These are phyloP conservation scores for Holacanthus passer DNA, from an alignment of 2,113 vertebrate species.

Conservation along the genomic window DNA sequence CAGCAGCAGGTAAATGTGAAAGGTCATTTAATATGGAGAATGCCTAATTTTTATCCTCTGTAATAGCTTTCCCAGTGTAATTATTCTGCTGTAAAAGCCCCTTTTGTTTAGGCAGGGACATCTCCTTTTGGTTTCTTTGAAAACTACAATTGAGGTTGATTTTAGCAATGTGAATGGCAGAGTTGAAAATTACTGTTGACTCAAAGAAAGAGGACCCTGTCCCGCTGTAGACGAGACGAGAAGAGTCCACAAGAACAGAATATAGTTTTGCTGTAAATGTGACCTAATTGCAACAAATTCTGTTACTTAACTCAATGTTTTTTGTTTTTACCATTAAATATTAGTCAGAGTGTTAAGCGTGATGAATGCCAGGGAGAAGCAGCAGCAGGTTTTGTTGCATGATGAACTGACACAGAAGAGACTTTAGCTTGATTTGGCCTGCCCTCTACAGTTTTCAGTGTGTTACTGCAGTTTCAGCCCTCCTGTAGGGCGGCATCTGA, in stretches of 20 bases:
- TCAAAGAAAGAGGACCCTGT: constrained; percentile 80
- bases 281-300: background rate
- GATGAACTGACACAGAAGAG: background rate
- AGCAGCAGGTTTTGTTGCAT: background rate
- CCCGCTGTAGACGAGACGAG: background rate
- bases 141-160: constrained; percentile 86
- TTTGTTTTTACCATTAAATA: background rate
- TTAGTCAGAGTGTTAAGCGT: background rate
- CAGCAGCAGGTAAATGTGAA: constrained; percentile 91
- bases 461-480: constrained; percentile 21
- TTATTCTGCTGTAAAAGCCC: constrained; percentile 87
- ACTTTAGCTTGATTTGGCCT: constrained; percentile 59
- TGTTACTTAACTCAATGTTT: background rate
- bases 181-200: constrained; percentile 87
- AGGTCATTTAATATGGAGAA: constrained; percentile 92
- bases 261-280: background rate
- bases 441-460: constrained; percentile 74
- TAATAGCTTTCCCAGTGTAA: constrained; percentile 91
- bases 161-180: constrained; percentile 84
- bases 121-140: constrained; percentile 84
- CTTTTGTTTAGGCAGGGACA: constrained; percentile 87
- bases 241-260: background rate
- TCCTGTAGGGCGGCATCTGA: background rate
- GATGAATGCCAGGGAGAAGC: background rate
- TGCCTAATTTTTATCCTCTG: constrained; percentile 90